Base-by-base conservation (phyloP, 92 coral and sea anemone species). In the Actinostola sp. region DNA sequence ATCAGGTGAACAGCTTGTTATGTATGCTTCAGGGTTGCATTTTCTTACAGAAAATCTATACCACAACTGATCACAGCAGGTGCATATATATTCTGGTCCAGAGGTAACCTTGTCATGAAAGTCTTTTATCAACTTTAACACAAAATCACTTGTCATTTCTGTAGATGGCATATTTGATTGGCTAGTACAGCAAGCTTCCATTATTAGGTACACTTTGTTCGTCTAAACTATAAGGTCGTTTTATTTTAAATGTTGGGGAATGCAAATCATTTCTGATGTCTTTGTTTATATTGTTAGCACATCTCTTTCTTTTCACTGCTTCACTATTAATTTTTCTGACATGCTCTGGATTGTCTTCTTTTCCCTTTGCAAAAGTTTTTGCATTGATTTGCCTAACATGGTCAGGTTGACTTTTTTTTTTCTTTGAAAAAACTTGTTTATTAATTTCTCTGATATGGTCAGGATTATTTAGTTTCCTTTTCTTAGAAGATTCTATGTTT, bases 11-110 rank as follows among this genome's bases (percentile, higher is more conserved):
- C n/a, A n/a, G n/a, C n/a, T n/a, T n/a, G n/a, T 61, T 29, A 33
- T 43, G 41, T 83, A 83, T 17, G 38, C 70, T 20, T n/a, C 39
- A 34, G 66, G 49, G 62, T 86, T 70, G 34, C 87, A 81, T 34
- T 81, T 73, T 34, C 28, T 62, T 29, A 80, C 86, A 26, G n/a
- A 85, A 14, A 78, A 57, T 32, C 48, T 59, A 69, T 73, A 85
- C 90, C 90, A 85, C 48, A 80, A 45, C 70, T 85, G 86, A 56
- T 79, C 86, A 80, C 90, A 79, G 44, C 90, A 79, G 13, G 86
- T 78, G 55, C 89, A 85, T 35, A 86, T 51, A 55, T 73, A 86
- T 61, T 86, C 88, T 42, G 92, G 92, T 30, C 92, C 87, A 81
- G n/a, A 56, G 55, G 77, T 64, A 19, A 86, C 72, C 12, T 71